A percentile compares a stretch with the other conserved stretches of the same genome.
These are phyloP conservation scores for Caenorhabditis sp. DNA, from an alignment of 2,888 invertebrate species.

Conservation along the genomic window DNA sequence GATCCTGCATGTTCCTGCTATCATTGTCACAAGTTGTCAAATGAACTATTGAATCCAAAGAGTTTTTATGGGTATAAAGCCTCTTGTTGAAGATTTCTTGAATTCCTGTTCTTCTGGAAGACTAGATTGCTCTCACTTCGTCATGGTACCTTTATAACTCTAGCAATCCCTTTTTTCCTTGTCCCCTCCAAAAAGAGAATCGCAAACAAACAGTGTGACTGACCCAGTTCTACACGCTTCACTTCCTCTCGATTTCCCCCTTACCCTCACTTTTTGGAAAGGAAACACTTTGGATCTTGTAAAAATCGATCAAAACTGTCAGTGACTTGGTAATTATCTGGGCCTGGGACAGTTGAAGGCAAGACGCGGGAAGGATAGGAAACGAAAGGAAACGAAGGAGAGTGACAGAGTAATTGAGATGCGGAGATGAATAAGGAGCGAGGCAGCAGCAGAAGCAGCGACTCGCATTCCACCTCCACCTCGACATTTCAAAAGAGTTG, in stretches of 20 bases:
- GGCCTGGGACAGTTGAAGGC: too few relatives aligned
- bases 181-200: conserved; percentile 5
- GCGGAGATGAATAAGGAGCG: conserved; percentile 5
- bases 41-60: too few relatives aligned
- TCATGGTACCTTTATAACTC: not conserved
- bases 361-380: not conserved
- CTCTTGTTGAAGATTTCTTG: too few relatives aligned
- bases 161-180: not conserved
- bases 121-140: not conserved
- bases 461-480: not conserved
- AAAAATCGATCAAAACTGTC: conserved; percentile 21
- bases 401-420: conserved; percentile 7
- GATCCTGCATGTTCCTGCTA: too few relatives aligned
- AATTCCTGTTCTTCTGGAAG: not conserved
- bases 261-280: conserved; percentile 6
- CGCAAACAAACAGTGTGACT: conserved; percentile 14
- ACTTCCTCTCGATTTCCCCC: not conserved
- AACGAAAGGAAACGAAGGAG: not conserved
- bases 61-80: too few relatives aligned
- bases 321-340: not conserved
- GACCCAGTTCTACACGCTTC: conserved; percentile 28
- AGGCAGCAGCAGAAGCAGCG: not conserved
- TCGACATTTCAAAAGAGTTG: conserved; percentile 4
- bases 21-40: too few relatives aligned
- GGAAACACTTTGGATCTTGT: not conserved